Conservation (phyloP, 2,888 invertebrate species). For the Sinotaia quadrata region DNA sequence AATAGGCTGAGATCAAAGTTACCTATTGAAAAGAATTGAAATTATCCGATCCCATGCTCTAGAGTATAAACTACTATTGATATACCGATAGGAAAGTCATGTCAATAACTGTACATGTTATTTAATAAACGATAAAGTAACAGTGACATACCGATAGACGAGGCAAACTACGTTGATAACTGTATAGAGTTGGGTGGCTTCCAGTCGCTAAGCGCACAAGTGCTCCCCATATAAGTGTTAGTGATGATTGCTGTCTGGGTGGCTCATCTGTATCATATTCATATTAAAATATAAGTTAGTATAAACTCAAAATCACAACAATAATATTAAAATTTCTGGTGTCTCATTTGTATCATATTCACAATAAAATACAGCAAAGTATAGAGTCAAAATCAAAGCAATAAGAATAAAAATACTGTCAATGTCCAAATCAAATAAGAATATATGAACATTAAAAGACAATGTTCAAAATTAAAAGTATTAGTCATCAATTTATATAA, state of each 20-base stretch:
- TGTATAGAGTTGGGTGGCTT: slow-evolving; percentile 62
- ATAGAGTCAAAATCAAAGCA: background rate
- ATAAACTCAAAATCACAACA: background rate
- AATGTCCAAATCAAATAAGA: no score
- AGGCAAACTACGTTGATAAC: slow-evolving; percentile 66
- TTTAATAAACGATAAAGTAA: background rate
- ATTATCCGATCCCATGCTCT: no score
- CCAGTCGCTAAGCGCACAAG: slow-evolving; percentile 61
- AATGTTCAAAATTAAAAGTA: no score
- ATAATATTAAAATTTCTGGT: background rate
- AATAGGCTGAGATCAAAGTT: no score
- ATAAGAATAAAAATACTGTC: background rate
- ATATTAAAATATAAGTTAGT: background rate
- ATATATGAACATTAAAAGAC: no score
- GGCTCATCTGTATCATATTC: slow-evolving; percentile 69
- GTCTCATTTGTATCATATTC: background rate
- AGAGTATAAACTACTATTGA: no score
- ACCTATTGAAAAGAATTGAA: no score
- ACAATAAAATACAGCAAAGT: background rate
- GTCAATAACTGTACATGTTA: no score
- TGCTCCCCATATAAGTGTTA: slow-evolving; percentile 71
- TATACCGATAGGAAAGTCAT: no score
- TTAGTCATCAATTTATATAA: no score
- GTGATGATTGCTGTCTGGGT: slow-evolving; percentile 68
- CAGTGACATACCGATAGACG: slow-evolving; percentile 48